These are phyloP conservation scores for Colius striatus DNA, from an alignment of 2,113 vertebrate genomes.

Conservation along the genomic window DNA sequence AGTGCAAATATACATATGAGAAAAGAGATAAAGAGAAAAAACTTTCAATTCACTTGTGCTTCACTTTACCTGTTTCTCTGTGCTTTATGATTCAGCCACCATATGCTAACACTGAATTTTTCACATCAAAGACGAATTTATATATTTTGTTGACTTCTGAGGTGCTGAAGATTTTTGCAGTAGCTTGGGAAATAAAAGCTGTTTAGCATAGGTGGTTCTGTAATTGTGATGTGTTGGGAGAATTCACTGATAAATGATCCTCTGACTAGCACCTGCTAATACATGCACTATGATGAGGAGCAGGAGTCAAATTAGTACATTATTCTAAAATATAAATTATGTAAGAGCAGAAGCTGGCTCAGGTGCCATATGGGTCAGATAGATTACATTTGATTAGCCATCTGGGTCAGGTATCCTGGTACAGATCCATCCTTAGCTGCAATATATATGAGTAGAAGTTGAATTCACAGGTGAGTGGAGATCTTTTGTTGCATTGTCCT, in stretches of 20 bases:
- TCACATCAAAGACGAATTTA: slow-evolving; percentile 43
- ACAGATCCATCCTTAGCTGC: neutral
- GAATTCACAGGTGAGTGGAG: neutral
- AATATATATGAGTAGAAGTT: neutral
- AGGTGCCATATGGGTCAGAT: neutral
- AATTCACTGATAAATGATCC: slow-evolving; percentile 53
- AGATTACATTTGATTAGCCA: neutral
- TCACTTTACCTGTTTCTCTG: neutral
- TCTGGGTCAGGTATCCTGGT: neutral
- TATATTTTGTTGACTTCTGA: slow-evolving; percentile 55
- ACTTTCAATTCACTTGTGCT: slow-evolving; percentile 36
- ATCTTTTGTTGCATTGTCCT: neutral
- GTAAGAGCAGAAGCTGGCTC: neutral
- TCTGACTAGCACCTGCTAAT: slow-evolving; percentile 24
- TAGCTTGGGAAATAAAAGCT: slow-evolving; percentile 42
- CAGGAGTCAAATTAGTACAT: neutral
- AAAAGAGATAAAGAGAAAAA: slow-evolving; percentile 34
- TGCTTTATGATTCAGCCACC: slow-evolving; percentile 26
- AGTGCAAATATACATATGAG: neutral
- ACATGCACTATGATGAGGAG: neutral
- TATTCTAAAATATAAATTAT: slow-evolving; percentile 1
- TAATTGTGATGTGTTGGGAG: slow-evolving; percentile 6
- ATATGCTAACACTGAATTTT: neutral
- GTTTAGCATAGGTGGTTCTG: slow-evolving; percentile 36
- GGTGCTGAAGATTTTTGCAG: slow-evolving; percentile 42